A percentile compares a stretch with the other conserved stretches of the same genome.
Conservation (phyloP, 2,113 vertebrate species). For the Siniperca chuatsi region DNA sequence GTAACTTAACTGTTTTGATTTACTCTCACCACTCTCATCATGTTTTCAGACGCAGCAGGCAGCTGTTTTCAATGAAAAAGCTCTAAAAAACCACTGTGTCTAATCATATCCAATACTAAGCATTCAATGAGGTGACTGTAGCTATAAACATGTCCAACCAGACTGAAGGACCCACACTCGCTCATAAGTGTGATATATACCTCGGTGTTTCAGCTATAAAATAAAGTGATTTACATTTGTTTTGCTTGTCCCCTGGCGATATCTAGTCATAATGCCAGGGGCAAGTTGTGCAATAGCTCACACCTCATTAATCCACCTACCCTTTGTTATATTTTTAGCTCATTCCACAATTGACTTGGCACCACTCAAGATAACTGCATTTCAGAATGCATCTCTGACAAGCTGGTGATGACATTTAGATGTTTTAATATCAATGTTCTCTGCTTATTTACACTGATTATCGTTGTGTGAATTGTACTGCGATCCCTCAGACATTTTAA, state of each 20-base stretch:
- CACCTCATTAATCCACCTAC: constrained; percentile 19
- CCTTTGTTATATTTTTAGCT: constrained; percentile 22
- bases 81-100: too few species aligned
- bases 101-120: neutral
- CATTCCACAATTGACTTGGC: constrained; percentile 24
- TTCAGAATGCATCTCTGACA: constrained; percentile 14
- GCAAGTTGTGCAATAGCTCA: neutral
- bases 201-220: neutral
- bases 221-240: neutral
- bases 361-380: neutral
- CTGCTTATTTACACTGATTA: constrained; percentile 1
- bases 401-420: neutral
- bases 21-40: neutral
- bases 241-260: neutral
- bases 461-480: neutral
- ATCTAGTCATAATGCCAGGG: constrained; percentile 5
- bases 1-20: too few species aligned
- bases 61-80: too few species aligned
- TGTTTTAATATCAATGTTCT: constrained; percentile 5
- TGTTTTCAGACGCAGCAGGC: too few species aligned
- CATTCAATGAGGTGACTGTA: neutral
- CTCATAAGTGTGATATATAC: neutral
- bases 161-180: neutral
- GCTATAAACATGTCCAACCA: neutral
- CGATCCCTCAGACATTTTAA: neutral